Evolutionary conservation across 2,113 vertebrate genomes (phyloP).

Genomic region (human (Homo sapiens)): GRCh38 chr1:226886501-226887000

Average conservation of each 20-base stretch:
- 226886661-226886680: neutral
- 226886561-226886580: neutral
- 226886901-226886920: too few species aligned
- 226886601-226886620: neutral
- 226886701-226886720: neutral
- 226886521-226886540: neutral
- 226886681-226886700: neutral
- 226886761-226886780: neutral
- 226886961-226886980: rapidly evolving
- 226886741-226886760: rapidly evolving
- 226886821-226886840: too few species aligned
- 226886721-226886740: neutral
- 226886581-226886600: neutral
- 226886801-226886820: neutral
- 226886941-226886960: neutral
- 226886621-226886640: neutral
- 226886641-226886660: neutral
- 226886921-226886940: neutral
- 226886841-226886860: neutral
- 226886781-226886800: neutral
- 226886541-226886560: neutral
- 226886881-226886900: too few species aligned
- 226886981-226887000: too few species aligned
- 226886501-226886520: neutral
- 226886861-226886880: neutral